These are phyloP conservation scores for Slavum lentiscoides DNA, from an alignment of 2,888 invertebrate genomes.

Conservation along the genomic window DNA sequence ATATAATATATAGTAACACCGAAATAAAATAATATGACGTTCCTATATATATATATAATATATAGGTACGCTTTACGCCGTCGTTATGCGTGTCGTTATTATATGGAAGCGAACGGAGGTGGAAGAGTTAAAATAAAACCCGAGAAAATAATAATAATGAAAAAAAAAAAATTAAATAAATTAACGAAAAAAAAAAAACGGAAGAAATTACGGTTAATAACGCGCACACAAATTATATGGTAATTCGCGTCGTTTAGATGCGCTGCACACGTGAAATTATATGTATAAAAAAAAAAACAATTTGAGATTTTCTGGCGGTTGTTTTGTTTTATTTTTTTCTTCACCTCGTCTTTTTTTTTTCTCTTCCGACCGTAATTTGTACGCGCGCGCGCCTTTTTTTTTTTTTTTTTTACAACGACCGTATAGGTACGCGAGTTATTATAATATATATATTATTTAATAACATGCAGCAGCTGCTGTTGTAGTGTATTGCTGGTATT, in stretches of 20 bases:
- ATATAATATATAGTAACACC: no score
- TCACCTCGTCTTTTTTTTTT: no score
- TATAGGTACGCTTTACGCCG: neutral
- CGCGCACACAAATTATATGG: constrained; percentile 37
- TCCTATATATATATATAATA: no score
- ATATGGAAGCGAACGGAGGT: neutral
- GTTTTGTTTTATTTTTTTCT: neutral
- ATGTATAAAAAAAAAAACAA: constrained; percentile 30
- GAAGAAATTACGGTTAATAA: constrained; percentile 30
- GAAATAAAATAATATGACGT: no score
- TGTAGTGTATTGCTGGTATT: no score
- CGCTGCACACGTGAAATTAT: constrained; percentile 26
- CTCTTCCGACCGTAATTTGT: constrained; percentile 8
- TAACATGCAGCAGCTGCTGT: no score
- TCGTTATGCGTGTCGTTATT: no score
- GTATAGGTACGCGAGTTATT: no score
- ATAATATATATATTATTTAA: neutral
- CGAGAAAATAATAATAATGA: constrained; percentile 6
- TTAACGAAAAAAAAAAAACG: constrained; percentile 20
- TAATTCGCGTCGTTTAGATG: constrained; percentile 45
- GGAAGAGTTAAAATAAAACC: neutral
- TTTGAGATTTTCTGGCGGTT: constrained; percentile 12
- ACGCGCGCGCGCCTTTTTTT: neutral
- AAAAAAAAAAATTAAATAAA: constrained; percentile 1
- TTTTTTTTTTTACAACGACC: no score